These are phyloP conservation scores for Cataglyphis rosenhaueri DNA, from an alignment of 2,888 invertebrate genomes.

Conservation along the genomic window DNA sequence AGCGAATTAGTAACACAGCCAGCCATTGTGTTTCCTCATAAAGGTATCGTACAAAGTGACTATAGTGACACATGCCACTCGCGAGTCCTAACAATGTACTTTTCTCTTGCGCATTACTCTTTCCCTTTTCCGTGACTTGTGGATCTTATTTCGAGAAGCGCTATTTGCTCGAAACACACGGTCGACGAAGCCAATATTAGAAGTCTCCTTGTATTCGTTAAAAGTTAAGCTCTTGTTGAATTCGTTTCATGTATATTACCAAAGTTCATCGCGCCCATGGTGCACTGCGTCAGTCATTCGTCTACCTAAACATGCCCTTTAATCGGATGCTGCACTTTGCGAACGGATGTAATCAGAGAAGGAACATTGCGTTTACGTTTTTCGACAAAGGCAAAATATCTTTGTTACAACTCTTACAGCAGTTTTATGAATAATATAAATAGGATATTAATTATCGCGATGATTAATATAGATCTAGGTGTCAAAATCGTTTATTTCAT, in stretches of 20 bases:
- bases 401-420: not conserved
- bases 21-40: constrained; percentile 30
- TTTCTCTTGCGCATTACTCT: not conserved
- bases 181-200: constrained; percentile 21
- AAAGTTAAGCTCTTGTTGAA: constrained; percentile 51
- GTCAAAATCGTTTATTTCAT: not conserved
- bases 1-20: constrained; percentile 22
- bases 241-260: not conserved
- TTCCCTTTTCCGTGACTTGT: not conserved
- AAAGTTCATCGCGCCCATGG: not conserved
- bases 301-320: not conserved
- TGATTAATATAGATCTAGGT: not conserved
- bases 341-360: not conserved
- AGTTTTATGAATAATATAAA: not conserved
- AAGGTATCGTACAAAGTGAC: not conserved
- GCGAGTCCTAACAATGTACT: not conserved
- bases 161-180: not conserved
- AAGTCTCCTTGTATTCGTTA: constrained; percentile 61
- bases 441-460: not conserved
- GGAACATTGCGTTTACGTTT: constrained; percentile 31
- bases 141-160: not conserved
- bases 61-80: not conserved
- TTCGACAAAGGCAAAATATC: not conserved
- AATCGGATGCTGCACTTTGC: not conserved
- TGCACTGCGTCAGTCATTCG: not conserved